phyloP scores from a whole-genome alignment of 2,797 vertebrate species.

The Clarias laeviceps region DNA sequence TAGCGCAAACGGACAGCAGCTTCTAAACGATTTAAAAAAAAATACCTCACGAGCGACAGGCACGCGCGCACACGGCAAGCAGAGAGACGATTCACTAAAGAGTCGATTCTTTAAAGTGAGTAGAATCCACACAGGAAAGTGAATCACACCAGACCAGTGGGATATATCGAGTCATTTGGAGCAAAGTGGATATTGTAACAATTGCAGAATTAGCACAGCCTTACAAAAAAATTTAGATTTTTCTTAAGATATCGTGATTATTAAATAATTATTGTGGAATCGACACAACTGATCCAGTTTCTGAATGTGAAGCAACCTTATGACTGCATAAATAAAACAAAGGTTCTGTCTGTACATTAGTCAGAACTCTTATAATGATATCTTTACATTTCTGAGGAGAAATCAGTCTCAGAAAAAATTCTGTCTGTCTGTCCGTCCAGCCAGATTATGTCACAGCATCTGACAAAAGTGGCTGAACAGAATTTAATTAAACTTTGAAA shows the following conservation, averaged over 20 bases:
- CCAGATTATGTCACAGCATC: too few species aligned
- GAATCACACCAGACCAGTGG: neutral
- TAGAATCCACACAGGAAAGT: neutral
- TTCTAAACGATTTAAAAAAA: neutral
- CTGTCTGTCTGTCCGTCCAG: too few species aligned
- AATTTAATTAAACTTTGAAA: too few species aligned
- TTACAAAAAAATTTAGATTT: neutral
- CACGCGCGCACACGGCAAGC: neutral
- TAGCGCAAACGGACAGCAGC: neutral
- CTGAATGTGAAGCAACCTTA: neutral
- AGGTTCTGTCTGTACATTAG: too few species aligned
- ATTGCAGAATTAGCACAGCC: too few species aligned
- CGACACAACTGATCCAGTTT: neutral
- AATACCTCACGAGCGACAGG: neutral
- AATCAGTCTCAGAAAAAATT: too few species aligned
- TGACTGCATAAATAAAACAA: too few species aligned
- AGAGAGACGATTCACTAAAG: neutral
- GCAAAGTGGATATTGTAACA: too few species aligned
- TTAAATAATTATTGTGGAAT: neutral
- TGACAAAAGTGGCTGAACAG: too few species aligned
- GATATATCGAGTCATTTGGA: neutral
- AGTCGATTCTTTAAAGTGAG: neutral
- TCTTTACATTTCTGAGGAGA: too few species aligned
- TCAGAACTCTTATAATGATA: too few species aligned
- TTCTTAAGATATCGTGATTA: too few species aligned